phyloP scores from a whole-genome alignment of 2,113 vertebrate genomes.

The Struthidea cinerea region DNA sequence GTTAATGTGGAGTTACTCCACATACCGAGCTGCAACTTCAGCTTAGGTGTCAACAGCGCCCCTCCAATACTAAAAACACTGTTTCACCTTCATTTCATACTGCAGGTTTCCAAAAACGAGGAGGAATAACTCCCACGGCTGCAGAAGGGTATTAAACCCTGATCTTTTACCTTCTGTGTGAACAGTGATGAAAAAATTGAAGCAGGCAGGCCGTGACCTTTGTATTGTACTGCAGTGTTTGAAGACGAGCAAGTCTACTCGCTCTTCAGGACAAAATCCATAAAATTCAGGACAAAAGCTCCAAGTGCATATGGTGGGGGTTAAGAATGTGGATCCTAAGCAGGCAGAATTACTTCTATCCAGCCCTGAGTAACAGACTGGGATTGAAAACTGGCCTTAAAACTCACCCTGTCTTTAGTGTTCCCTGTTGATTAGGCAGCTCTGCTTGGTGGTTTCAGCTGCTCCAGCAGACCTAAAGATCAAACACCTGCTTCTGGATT shows the following conservation, averaged over 20 bases:
- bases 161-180: not conserved
- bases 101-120: not conserved
- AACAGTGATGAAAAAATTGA: not conserved
- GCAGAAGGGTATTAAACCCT: not conserved
- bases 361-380: not conserved
- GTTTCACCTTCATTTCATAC: not conserved
- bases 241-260: not conserved
- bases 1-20: not conserved
- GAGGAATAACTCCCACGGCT: not conserved
- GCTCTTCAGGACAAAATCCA: not conserved
- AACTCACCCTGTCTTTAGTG: constrained; percentile 24
- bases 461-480: constrained; percentile 11
- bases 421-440: not conserved
- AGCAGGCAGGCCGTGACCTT: not conserved
- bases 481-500: constrained; percentile 43
- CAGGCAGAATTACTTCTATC: not conserved
- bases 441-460: constrained; percentile 13
- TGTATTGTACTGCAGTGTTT: not conserved
- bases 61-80: not conserved
- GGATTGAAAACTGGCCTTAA: not conserved
- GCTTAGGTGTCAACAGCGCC: not conserved
- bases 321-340: not conserved
- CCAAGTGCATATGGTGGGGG: not conserved
- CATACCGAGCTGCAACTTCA: not conserved
- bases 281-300: not conserved